These are phyloP conservation scores for Sigmodon hispidus DNA, from an alignment of 2,113 vertebrate genomes.

Conservation along the genomic window DNA sequence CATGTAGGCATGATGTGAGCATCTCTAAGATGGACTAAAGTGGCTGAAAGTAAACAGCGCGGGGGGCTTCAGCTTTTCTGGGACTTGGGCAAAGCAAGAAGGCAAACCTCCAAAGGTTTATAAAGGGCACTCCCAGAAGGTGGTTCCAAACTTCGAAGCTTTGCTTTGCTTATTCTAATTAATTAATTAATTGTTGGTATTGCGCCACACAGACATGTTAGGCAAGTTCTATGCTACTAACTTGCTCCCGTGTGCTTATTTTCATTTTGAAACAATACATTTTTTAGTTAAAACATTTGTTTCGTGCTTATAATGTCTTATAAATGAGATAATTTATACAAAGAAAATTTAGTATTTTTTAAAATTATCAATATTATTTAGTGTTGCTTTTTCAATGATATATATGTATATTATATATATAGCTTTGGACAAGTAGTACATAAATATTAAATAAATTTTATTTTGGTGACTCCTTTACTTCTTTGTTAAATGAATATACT, in stretches of 20 bases:
- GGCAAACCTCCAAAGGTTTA: not conserved
- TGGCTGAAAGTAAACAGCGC: not conserved
- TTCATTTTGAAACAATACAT: not conserved
- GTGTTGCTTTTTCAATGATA: not conserved
- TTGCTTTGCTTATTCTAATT: not conserved
- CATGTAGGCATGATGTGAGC: not conserved
- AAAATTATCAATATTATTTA: not conserved
- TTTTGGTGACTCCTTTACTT: not conserved
- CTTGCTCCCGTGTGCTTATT: not conserved
- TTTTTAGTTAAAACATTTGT: not conserved
- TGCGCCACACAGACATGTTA: not conserved
- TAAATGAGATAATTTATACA: not conserved
- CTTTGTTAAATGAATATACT: not conserved
- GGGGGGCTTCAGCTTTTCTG: not conserved
- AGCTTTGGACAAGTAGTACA: not conserved
- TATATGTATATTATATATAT: slow-evolving; percentile 2
- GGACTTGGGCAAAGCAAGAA: not conserved
- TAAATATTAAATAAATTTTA: not conserved
- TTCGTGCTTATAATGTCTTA: not conserved
- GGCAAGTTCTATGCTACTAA: not conserved
- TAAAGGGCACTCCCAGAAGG: not conserved
- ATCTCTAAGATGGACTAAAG: not conserved
- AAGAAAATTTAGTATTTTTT: not conserved
- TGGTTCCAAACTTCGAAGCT: not conserved
- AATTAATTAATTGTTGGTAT: not conserved